These are phyloP conservation scores for Phenganax stokvisi DNA, from an alignment of 92 coral and sea anemone species.

Conservation along the genomic window DNA sequence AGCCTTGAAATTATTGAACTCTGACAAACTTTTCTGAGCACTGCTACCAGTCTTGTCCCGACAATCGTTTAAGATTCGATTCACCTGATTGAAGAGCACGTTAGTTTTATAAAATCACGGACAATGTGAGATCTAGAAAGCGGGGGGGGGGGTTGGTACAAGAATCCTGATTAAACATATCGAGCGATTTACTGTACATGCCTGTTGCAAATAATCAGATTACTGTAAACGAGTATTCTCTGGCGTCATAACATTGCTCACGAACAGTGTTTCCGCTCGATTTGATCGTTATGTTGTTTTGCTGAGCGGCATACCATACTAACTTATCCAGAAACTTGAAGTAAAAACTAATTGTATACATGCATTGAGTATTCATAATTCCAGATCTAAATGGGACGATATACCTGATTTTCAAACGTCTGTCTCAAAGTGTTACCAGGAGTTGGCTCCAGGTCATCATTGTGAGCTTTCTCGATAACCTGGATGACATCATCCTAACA, in stretches of 20 bases:
- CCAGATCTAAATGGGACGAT: not conserved
- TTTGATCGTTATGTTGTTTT: too few species aligned
- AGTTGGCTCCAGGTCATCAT: constrained; percentile 87
- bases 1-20: constrained; percentile 95
- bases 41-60: constrained; percentile 99
- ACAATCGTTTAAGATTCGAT: constrained; percentile 96
- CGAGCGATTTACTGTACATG: too few species aligned
- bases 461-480: constrained; percentile 97
- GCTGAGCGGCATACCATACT: too few species aligned
- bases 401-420: constrained; percentile 91
- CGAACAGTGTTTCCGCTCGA: too few species aligned
- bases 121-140: too few species aligned
- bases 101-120: too few species aligned
- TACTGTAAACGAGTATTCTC: too few species aligned
- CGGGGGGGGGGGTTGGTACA: too few species aligned
- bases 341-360: not conserved
- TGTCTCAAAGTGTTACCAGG: constrained; percentile 97
- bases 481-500: constrained; percentile 91
- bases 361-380: not conserved
- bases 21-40: constrained; percentile 99
- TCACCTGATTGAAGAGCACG: constrained; percentile 44
- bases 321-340: too few species aligned
- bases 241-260: too few species aligned
- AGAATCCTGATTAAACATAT: too few species aligned
- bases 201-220: too few species aligned